Evolutionary conservation across 2,888 invertebrate species (phyloP), one percentile per base, ranked within the genome.

Genomic region (Catocala sponsa): DNA sequence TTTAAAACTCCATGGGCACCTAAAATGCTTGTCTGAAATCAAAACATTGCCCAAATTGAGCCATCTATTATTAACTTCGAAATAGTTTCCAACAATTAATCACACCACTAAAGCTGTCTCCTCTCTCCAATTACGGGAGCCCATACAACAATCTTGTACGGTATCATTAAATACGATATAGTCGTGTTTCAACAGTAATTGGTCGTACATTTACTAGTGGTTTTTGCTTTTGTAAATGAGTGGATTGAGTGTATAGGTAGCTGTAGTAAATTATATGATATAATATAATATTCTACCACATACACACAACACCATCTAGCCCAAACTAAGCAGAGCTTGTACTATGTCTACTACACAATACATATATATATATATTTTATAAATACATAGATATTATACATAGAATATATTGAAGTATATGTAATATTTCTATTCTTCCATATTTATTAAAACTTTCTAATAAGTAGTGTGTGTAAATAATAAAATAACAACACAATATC

Each of bases 41-140:
- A 48, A 32, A n/a, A 48, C 33, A 48, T 32, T 6, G 5, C 33
- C 11, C n/a, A 25, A 33, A 48, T 33, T 33, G n/a, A 48, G 6
- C 35, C 32, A 49, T 49, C 33, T 49, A 49, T 38, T 35, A 50
- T 13, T n/a, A 0, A 9, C 35, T 38, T 12, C 12, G 6, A 48
- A 48, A 44, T 13, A 44, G 44, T 13, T 44, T 4, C 5, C 12
- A 46, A 46, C 41, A 59, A 41, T 42, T 55, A 52, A 56, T 58
- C 44, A 68, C 42, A 38, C 12, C 57, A 32, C 15, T 58, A 47
- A 62, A 54, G 13, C 11, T 41, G 12, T 64, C 44, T 49, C 73
- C 56, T 53, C 59, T 48, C 43, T 43, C 67, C 68, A 69, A 70
- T 76, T 72, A 67, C 62, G 61, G 55, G 70, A 79, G 64, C 35